phyloP scores from a whole-genome alignment of 2,113 vertebrate species.

The Drymodes brunneopygia region DNA sequence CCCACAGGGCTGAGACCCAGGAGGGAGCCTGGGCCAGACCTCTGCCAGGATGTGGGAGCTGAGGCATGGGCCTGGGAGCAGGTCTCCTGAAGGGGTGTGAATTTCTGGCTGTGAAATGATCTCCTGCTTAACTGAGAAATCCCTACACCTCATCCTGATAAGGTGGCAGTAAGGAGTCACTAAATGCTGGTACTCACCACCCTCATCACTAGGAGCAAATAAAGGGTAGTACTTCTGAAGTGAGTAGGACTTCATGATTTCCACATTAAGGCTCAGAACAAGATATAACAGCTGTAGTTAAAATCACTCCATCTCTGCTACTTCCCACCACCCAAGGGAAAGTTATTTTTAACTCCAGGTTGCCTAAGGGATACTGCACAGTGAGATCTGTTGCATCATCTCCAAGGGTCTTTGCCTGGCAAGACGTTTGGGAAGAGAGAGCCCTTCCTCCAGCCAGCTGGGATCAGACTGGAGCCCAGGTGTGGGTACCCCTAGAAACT shows the following conservation, averaged over 20 bases:
- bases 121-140: not conserved
- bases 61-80: not conserved
- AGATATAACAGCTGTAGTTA: constrained; percentile 29
- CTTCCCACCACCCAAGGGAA: not conserved
- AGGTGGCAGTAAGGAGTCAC: not conserved
- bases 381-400: not conserved
- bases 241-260: not conserved
- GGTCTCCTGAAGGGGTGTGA: not conserved
- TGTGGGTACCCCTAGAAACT: not conserved
- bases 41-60: not conserved
- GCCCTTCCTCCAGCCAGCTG: not conserved
- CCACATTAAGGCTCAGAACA: not conserved
- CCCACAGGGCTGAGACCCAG: not conserved
- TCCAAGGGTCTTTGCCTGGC: not conserved
- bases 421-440: not conserved
- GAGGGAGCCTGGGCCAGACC: not conserved
- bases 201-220: not conserved
- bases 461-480: not conserved
- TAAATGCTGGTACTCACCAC: not conserved
- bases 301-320: constrained; percentile 16
- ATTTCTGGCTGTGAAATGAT: not conserved
- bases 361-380: not conserved
- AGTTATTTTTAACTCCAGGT: constrained; percentile 13
- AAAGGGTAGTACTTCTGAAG: not conserved
- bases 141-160: not conserved